Base-by-base conservation (phyloP, 2,888 invertebrate species). In the Neoscelio sp. region DNA sequence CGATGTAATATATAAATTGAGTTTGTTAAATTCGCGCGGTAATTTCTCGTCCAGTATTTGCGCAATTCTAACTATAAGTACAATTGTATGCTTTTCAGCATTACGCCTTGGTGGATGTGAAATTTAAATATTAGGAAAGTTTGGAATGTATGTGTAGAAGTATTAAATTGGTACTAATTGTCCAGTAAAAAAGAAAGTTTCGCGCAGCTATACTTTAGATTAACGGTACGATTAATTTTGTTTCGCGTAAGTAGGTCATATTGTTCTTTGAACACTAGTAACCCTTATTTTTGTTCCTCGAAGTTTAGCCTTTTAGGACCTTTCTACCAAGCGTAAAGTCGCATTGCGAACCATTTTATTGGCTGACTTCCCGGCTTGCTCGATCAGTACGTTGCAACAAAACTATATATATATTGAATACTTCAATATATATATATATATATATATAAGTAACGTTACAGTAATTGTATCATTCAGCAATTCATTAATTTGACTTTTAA, bases 141-240 rank as follows among this genome's bases (percentile, higher is more conserved):
- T 70, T 48, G 10, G 8, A 60, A 35, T 50, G 12, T 46, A 60
- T 64, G 33, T 38, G 30, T 38, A 23, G 33, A 56, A 52, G 48
- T 23, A 50, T 70, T 68, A 54, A 70, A 70, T 58, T 58, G 42
- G 50, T 60, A 38, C 46, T 70, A 70, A 70, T 77, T 70, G 58
- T 58, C 38, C 44, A 18, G 56, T 56, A 46, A 62, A 76, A 71
- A 68, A 75, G 30, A 50, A 68, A 64, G 54, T 76, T 76, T 68
- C 30, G 35, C 62, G 42, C 68, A 20, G 13, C 52, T 35, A 75
- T 58, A 58, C 68, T 68, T 68, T 48, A 62, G 68, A 23, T 15
- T 50, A 65, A 44, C 48, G 56, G 40, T 35, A 20, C 50, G 46
- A 65, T 70, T 77, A 70, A 71, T 71, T 64, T 33, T 60, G 20